These are phyloP conservation scores for Planiliza haematocheilus DNA, from an alignment of 2,113 vertebrate genomes.

Conservation along the genomic window DNA sequence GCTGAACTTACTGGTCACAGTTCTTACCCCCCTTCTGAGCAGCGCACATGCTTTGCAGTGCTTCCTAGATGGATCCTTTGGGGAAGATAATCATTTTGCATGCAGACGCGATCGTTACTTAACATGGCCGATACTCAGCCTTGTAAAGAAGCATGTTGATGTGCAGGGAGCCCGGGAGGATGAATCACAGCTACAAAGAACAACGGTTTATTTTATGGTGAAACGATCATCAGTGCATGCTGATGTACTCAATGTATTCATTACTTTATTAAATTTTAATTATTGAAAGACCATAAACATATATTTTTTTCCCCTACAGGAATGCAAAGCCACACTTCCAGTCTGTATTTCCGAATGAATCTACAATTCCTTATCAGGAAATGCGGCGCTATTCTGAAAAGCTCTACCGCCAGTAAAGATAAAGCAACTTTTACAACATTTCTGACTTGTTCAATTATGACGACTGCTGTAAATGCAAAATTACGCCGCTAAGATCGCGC, in stretches of 20 bases:
- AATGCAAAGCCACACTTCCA: background rate
- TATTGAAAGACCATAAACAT: conserved; percentile 1
- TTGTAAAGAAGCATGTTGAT: background rate
- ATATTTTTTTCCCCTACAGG: conserved; percentile 1
- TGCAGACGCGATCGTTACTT: conserved; percentile 5
- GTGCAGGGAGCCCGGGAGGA: background rate
- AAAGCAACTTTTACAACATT: background rate
- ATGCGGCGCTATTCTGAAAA: background rate
- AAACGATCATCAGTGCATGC: background rate
- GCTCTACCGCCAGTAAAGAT: background rate
- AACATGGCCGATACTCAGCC: conserved; percentile 15
- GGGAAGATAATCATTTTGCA: conserved; percentile 12
- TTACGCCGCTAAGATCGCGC: background rate
- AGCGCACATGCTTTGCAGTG: background rate
- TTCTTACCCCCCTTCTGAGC: background rate
- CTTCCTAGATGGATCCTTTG: background rate
- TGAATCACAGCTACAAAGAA: background rate
- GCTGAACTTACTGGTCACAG: conserved; percentile 2
- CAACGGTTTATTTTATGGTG: background rate
- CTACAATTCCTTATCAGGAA: background rate
- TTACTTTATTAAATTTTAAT: conserved; percentile 15
- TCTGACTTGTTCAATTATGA: background rate
- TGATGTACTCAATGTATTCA: background rate
- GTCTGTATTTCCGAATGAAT: background rate
- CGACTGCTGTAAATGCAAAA: no score